Evolutionary conservation across 2,797 vertebrate genomes (phyloP).

Genomic region (Eremophila alpestris): DNA sequence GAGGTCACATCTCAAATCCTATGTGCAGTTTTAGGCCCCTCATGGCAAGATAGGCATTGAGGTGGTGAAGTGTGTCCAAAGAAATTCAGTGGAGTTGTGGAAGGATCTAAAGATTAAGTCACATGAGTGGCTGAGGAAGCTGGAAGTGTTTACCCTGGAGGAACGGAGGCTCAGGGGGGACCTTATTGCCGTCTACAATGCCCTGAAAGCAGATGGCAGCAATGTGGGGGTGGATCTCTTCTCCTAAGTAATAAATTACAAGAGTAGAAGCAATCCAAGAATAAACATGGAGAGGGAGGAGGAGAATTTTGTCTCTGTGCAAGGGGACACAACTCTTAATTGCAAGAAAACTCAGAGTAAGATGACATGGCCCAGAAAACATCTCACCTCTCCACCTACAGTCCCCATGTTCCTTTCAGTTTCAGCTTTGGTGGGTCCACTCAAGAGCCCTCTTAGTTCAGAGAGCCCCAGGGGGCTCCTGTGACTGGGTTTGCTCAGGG

Average conservation of each 20-base stretch:
- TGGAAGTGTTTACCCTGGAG: not conserved
- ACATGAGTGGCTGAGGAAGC: not conserved
- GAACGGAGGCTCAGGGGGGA: not conserved
- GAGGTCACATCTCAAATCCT: accelerated
- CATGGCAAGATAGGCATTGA: not conserved
- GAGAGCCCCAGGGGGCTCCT: not conserved
- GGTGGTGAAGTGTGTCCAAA: not conserved
- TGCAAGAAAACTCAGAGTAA: not conserved
- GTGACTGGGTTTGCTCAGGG: not conserved
- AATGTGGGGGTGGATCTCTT: no score
- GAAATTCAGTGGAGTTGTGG: not conserved
- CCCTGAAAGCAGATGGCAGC: not conserved
- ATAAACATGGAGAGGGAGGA: not conserved
- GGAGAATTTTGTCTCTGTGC: not conserved
- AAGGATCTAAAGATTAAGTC: not conserved
- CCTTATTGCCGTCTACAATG: accelerated
- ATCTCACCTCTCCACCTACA: accelerated
- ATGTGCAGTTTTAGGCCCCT: not conserved
- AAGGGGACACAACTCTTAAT: not conserved
- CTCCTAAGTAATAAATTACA: not conserved
- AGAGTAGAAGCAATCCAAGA: not conserved
- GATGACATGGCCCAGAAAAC: not conserved
- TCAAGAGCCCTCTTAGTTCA: not conserved
- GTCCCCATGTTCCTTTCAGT: accelerated
- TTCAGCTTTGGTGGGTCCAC: not conserved